Evolutionary conservation across 23 tunicate species (phyloP).

Genomic region (Botrylloides violaceus): DNA sequence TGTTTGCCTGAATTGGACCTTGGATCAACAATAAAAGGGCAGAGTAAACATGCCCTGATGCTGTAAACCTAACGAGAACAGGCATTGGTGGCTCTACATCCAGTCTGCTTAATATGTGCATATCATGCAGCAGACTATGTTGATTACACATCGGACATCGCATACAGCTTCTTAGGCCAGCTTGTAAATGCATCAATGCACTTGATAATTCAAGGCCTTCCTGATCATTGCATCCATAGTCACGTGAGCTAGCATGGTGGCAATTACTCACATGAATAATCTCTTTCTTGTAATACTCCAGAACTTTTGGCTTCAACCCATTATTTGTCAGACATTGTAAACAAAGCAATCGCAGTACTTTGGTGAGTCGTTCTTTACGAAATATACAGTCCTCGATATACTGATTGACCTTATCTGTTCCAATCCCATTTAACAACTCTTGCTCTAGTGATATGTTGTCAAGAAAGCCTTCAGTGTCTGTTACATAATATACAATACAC

Average conservation of each 20-base stretch:
- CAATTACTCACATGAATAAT: constrained; percentile 66
- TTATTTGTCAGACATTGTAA: constrained; percentile 69
- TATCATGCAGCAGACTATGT: too few relatives aligned
- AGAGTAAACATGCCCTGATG: background rate
- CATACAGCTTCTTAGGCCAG: too few relatives aligned
- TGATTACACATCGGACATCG: too few relatives aligned
- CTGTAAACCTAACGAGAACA: background rate
- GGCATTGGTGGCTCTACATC: too few relatives aligned
- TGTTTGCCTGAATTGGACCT: too few relatives aligned
- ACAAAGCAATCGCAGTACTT: constrained; percentile 64
- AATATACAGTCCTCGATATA: constrained; percentile 78
- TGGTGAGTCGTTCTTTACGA: constrained; percentile 28
- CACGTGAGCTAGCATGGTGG: too few relatives aligned
- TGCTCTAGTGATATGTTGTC: constrained; percentile 44
- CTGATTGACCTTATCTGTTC: constrained; percentile 71
- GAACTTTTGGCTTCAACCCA: constrained; percentile 72
- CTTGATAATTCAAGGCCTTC: too few relatives aligned
- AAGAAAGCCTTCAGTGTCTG: constrained; percentile 59
- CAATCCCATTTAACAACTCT: constrained; percentile 67
- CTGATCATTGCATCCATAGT: too few relatives aligned
- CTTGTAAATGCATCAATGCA: too few relatives aligned
- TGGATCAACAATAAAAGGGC: too few relatives aligned
- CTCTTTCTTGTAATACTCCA: constrained; percentile 79
- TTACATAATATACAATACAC: too few relatives aligned
- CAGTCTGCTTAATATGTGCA: too few relatives aligned